Conservation (phyloP, 2,797 vertebrate genomes). For the Malurus leucopterus region DNA sequence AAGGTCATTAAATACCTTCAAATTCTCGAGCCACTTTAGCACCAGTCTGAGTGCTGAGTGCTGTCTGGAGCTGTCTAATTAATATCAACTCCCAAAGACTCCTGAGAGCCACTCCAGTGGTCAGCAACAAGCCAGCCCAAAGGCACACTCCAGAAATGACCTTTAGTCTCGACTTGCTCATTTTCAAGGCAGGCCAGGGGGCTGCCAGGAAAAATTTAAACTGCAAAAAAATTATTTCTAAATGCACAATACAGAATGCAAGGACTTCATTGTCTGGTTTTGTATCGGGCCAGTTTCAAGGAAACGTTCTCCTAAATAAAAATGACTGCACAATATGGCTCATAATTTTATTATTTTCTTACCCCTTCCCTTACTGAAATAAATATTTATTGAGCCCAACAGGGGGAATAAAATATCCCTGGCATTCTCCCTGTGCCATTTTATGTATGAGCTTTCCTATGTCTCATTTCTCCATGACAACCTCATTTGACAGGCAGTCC, state of each 20-base stretch:
- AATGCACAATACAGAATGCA: not conserved
- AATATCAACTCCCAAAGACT: not conserved
- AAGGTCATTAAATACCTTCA: not conserved
- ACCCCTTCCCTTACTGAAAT: slow-evolving; percentile 7
- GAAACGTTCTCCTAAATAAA: slow-evolving; percentile 10
- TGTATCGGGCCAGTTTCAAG: not conserved
- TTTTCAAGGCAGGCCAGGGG: not conserved
- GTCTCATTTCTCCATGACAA: slow-evolving; percentile 76
- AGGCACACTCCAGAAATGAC: not conserved
- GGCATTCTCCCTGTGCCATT: slow-evolving; percentile 4
- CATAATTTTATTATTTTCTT: slow-evolving; percentile 44
- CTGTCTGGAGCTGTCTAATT: not conserved
- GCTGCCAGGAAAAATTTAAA: not conserved
- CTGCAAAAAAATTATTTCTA: not conserved
- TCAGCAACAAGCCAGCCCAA: not conserved
- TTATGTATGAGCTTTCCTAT: slow-evolving; percentile 43
- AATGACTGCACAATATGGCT: slow-evolving; percentile 22
- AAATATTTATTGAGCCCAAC: slow-evolving; percentile 47
- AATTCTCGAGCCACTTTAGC: not conserved
- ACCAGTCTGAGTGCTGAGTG: not conserved
- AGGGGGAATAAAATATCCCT: slow-evolving; percentile 26
- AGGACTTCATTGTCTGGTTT: not conserved
- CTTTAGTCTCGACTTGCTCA: not conserved
- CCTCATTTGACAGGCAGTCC: slow-evolving; percentile 74
- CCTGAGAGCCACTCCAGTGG: not conserved